Base-by-base conservation (phyloP, 2,113 vertebrate species). In the Sakesphorus luctuosus region DNA sequence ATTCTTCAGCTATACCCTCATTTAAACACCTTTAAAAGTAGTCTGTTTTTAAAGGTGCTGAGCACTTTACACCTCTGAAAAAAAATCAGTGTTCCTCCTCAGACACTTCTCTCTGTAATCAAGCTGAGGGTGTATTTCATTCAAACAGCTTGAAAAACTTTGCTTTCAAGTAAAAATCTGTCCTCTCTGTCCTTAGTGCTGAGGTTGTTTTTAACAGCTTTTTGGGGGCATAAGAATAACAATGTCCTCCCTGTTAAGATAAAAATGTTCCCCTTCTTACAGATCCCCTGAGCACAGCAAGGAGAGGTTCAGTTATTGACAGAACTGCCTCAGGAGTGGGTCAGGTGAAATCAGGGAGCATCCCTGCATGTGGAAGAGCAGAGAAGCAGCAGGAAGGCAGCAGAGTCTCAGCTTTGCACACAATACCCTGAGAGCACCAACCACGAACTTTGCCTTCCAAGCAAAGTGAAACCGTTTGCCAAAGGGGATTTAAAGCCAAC, bases 391-490 rank as follows among this genome's bases (percentile, higher is more conserved):
- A 92, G 38, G 69, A 90, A 24, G 11, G 25, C 2, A 36, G 46
- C 56, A 10, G 35, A 68, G 13, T 7, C 18, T 11, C 61, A 84
- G 56, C n/a, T 65, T 31, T n/a, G 76, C 5, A 5, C 79, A 75
- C 49, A 79, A 52, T 44, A 74, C 61, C 56, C 85, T 1, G 2
- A 73, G 63, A 77, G 85, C 18, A 2, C 52, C 75, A 85, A 78
- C 72, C 86, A 58, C 69, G 53, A 49, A 85, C 73, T 73, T 58
- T 38, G 92, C 96, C 94, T 84, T 84, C 3, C 7, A 74, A 96
- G 88, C 83, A 81, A 74, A 90, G 79, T 84, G 83, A 56, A 95
- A 90, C 6, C 19, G 25, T 56, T 66, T 95, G 90, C 80, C 84
- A 62, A n/a, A 40, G 84, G 56, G 6, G 28, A 73, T 26, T 89